phyloP scores from a whole-genome alignment of 2,888 invertebrate species.

The Trypoxylon attenuatum region DNA sequence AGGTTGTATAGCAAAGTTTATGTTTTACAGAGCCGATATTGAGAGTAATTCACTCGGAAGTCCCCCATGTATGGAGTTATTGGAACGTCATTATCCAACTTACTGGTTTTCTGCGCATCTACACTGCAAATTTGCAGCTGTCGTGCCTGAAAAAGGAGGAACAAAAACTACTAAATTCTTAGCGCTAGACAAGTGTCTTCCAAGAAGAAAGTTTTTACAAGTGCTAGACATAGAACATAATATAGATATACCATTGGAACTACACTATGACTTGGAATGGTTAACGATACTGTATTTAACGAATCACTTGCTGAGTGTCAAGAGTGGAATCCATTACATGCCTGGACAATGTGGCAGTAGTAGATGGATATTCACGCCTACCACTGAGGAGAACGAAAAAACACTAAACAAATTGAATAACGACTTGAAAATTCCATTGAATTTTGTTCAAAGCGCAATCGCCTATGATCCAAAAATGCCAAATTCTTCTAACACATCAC shows the following conservation, averaged over 20 bases:
- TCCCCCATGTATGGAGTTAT: constrained; percentile 86
- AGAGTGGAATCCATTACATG: constrained; percentile 83
- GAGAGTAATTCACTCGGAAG: constrained; percentile 90
- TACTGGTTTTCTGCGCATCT: constrained; percentile 99
- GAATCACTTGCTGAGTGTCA: constrained; percentile 89
- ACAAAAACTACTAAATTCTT: constrained; percentile 86
- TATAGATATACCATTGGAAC: constrained; percentile 77
- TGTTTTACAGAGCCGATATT: constrained; percentile 84
- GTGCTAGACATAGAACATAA: constrained; percentile 82
- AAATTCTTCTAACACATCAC: constrained; percentile 56
- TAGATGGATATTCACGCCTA: constrained; percentile 85
- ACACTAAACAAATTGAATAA: constrained; percentile 80
- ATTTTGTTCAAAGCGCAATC: constrained; percentile 86
- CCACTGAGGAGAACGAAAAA: constrained; percentile 82
- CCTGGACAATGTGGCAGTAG: constrained; percentile 85
- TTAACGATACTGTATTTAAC: constrained; percentile 90
- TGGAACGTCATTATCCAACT: constrained; percentile 87
- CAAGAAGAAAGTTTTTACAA: constrained; percentile 91
- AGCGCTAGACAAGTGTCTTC: constrained; percentile 97
- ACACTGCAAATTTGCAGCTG: constrained; percentile 95
- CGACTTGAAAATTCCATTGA: constrained; percentile 83
- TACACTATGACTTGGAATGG: constrained; percentile 93
- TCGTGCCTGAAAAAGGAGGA: constrained; percentile 80
- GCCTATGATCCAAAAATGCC: constrained; percentile 76
- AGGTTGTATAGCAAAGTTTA: neutral